Conservation (phyloP, 2,888 invertebrate genomes). For the Oligia fasciuncula region DNA sequence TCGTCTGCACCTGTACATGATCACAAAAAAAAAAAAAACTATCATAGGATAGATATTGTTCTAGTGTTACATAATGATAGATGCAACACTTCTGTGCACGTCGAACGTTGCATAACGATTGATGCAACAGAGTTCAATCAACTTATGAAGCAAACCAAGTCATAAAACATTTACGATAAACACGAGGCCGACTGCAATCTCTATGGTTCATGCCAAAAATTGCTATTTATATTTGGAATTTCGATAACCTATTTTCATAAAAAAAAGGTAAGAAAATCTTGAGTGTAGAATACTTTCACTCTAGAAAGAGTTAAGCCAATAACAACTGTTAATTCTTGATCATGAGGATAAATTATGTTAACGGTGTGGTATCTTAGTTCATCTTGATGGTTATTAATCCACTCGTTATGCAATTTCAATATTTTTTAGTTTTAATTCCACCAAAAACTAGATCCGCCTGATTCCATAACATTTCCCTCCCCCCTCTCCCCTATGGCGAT, state of each 20-base stretch:
- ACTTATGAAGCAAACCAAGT: slow-evolving; percentile 21
- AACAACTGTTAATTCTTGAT: neutral
- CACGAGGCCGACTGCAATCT: slow-evolving; percentile 12
- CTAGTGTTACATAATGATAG: neutral
- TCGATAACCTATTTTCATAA: neutral
- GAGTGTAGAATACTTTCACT: neutral
- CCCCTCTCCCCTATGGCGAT: neutral
- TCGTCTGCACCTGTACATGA: neutral
- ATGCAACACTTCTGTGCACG: slow-evolving; percentile 2
- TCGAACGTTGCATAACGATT: slow-evolving; percentile 6
- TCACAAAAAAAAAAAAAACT: neutral
- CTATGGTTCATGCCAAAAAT: neutral
- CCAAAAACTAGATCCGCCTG: neutral
- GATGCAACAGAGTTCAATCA: slow-evolving; percentile 36
- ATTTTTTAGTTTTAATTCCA: neutral
- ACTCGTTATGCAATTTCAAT: neutral
- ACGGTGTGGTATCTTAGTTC: neutral
- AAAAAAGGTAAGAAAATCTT: neutral
- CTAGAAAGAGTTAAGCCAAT: neutral
- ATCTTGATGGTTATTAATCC: neutral
- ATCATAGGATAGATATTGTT: neutral
- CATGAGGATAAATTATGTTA: neutral
- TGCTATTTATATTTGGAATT: neutral
- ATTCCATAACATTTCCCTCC: neutral
- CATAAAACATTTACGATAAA: slow-evolving; percentile 24